Evolutionary conservation across 2,797 vertebrate species (phyloP), one percentile per base, ranked within the genome.

Genomic region (Myotis vivesi): DNA sequence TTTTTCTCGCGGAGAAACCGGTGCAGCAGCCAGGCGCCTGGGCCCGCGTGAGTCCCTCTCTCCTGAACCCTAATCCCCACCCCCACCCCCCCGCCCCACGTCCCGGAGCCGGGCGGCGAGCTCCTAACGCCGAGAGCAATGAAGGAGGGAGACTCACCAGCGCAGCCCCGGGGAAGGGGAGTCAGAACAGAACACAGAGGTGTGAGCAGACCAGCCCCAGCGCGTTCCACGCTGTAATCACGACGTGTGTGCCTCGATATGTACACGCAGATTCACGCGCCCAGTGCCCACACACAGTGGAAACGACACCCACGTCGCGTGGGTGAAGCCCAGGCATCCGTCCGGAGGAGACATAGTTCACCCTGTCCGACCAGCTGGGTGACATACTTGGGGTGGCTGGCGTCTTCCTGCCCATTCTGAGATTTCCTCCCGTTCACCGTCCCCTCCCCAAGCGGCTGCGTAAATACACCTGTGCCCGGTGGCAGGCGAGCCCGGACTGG

Each of bases 391-490:
- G 2, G 53, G 75, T 13, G 51, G 71, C 83, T 46, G 72, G 51
- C 22, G 13, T 64, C 82, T 82, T 12, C 12, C 28, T 19, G 13
- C 20, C 30, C 38, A 3, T 59, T 38, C 36, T 11, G 33, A 68
- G 46, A 90, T 89, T 66, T 10, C 62, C 20, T 3, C 64, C 15
- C 20, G 13, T 36, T 44, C 36, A 13, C 46, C 73, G 20, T 44
- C 69, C 59, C 83, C 25, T 84, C 51, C 76, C 55, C 44, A 33
- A 8, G 10, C 9, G 30, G 57, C 71, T 87, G 76, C 0, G 30
- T 6, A 41, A 38, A 81, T 89, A 76, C 98, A 81, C 93, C 97
- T 98, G 97, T 19, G 84, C 91, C 38, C 38, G 8, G 41, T 5
- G 69, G 68, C 94, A 79, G 73, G 44, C 10, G 46, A 69, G 33